These are phyloP conservation scores for Botia almorhae DNA, from an alignment of 2,797 vertebrate genomes.

Conservation along the genomic window DNA sequence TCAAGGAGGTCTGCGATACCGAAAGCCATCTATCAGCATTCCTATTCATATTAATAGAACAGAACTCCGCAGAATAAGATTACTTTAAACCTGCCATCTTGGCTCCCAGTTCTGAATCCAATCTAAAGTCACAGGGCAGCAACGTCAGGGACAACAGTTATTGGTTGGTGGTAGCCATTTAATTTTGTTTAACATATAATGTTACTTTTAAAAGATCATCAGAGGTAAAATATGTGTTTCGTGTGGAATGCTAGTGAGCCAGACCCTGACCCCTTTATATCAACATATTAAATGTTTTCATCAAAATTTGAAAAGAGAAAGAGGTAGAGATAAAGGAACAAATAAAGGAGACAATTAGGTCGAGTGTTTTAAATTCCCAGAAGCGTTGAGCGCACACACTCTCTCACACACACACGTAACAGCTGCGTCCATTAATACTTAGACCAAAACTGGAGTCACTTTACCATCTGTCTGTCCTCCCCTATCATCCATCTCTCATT, in stretches of 20 bases:
- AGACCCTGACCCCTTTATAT: too few relatives aligned
- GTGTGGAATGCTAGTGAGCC: too few relatives aligned
- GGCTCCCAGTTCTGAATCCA: neutral
- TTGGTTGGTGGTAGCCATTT: too few relatives aligned
- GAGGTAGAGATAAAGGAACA: neutral
- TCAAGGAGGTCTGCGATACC: neutral
- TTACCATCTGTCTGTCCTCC: conserved; percentile 74
- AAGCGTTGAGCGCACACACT: too few relatives aligned
- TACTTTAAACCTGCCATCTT: neutral
- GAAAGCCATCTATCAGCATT: neutral
- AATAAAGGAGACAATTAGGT: neutral
- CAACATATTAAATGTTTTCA: neutral
- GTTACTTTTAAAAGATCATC: neutral
- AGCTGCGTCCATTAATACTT: conserved; percentile 79
- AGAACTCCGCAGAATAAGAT: neutral
- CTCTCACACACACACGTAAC: conserved; percentile 56
- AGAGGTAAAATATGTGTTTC: neutral
- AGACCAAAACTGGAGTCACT: conserved; percentile 60
- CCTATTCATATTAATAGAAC: neutral
- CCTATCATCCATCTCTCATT: conserved; percentile 41
- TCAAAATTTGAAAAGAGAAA: neutral
- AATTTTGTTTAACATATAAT: too few relatives aligned
- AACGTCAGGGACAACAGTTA: too few relatives aligned
- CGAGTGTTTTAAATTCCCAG: conserved; percentile 1
- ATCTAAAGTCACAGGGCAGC: neutral